Evolutionary conservation across 2,797 vertebrate genomes (phyloP), one percentile per base, ranked within the genome.

Genomic region (Gouania willdenowi): DNA sequence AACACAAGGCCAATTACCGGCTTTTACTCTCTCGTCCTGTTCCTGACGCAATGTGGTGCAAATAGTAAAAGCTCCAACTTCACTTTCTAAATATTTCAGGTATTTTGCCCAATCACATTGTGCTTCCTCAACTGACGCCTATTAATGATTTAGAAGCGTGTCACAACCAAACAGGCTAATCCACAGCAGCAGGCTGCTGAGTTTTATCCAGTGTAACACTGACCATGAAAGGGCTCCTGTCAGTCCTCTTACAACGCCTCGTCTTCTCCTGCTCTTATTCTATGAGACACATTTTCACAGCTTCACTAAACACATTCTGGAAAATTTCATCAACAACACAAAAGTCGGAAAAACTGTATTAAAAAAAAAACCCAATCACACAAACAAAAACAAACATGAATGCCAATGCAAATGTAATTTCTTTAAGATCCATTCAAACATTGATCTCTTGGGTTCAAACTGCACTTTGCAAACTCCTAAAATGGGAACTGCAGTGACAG

Each of bases 1-100:
- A 91, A 91, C 77, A 86, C 90, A 90, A 90, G 89, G 87, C 88
- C 92, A 94, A 95, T 97, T 95, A 95, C 85, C 63, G 75, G 80
- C 83, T 88, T 92, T 92, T 91, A 92, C 88, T 79, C 85, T 73
- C 67, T 61, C 47, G 53, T 71, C 72, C 60, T 62, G 43, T 66
- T 73, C 61, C 54, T 38, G 62, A 66, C 41, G 59, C 77, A 63
- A 53, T 35, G 50, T 38, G 3, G 55, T 66, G 77, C 87, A 92
- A 67, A 66, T 79, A 83, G 90, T 92, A 94, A 97, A 96, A 93
- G 94, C 93, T 93, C 93, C 92, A 92, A 97, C 93, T 90, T 89
- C 83, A 66, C 89, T 91, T 88, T 94, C 93, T 97, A 95, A 98
- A 98, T 99, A 99, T 98, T 98, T 98, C 91, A 99, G 90, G 91